Conservation (phyloP, 2,888 invertebrate species). For the Leptura quadrifasciata region DNA sequence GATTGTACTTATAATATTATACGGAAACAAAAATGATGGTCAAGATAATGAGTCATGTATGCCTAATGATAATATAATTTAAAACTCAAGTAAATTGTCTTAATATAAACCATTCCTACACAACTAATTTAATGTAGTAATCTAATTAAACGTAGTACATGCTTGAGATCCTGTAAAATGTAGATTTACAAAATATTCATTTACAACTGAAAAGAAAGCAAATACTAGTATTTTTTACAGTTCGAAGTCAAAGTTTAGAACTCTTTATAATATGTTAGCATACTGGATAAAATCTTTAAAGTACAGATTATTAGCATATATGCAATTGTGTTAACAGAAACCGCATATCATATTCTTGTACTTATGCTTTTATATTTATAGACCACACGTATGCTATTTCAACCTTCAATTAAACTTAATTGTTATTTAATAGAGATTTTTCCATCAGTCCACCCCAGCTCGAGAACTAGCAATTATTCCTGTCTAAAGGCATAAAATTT, state of each 20-base stretch:
- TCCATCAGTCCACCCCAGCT: not conserved
- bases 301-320: not conserved
- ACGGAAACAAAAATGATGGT: too few species aligned
- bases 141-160: too few species aligned
- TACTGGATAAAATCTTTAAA: not conserved
- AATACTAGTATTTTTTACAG: not conserved
- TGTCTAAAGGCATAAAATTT: constrained; percentile 2
- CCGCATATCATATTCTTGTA: not conserved
- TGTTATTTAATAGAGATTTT: constrained; percentile 1
- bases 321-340: not conserved
- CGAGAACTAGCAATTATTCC: constrained; percentile 5
- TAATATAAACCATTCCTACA: too few species aligned
- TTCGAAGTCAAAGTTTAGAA: not conserved
- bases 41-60: too few species aligned
- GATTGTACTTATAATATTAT: too few species aligned
- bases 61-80: too few species aligned
- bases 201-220: not conserved
- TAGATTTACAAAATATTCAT: too few species aligned
- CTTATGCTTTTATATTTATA: not conserved
- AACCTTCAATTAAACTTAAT: constrained; percentile 7
- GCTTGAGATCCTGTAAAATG: too few species aligned
- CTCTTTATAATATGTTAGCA: not conserved
- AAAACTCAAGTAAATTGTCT: too few species aligned
- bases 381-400: not conserved
- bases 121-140: too few species aligned